These are phyloP conservation scores for Sarcophilus harrisii DNA, from an alignment of 2,797 vertebrate species.

Conservation along the genomic window DNA sequence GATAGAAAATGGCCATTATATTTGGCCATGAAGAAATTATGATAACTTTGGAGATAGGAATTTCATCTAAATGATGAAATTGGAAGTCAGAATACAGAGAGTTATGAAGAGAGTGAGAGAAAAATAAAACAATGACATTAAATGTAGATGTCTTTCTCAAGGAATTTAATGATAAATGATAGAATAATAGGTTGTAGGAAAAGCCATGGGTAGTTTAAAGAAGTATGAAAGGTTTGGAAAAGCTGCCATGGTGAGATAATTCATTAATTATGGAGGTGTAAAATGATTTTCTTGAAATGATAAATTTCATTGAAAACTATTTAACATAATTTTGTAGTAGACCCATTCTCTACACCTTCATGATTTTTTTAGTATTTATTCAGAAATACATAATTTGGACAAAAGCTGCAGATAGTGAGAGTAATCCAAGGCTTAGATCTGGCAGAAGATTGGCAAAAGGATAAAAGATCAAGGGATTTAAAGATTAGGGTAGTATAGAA, in stretches of 20 bases:
- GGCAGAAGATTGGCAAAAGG: not conserved
- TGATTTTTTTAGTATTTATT: not conserved
- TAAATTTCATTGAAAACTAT: not conserved
- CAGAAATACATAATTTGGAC: not conserved
- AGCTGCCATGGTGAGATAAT: not conserved
- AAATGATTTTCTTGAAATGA: not conserved
- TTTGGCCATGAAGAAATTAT: not conserved
- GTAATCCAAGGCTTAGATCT: not conserved
- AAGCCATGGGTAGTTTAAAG: not conserved
- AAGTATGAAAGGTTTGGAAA: not conserved
- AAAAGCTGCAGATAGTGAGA: not conserved
- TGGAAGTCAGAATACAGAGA: not conserved
- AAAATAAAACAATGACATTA: not conserved
- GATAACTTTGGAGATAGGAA: not conserved
- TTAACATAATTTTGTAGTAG: not conserved
- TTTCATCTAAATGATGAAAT: not conserved
- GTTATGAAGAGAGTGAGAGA: not conserved
- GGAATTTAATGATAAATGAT: not conserved
- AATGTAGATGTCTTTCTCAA: not conserved
- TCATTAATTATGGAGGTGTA: not conserved
- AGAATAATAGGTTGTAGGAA: not conserved
- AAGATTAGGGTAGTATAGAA: not conserved
- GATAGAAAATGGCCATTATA: not conserved
- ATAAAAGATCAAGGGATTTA: not conserved
- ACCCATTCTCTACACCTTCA: not conserved